These are phyloP conservation scores for Dromaius novaehollandiae DNA, from an alignment of 2,113 vertebrate genomes.

Conservation along the genomic window DNA sequence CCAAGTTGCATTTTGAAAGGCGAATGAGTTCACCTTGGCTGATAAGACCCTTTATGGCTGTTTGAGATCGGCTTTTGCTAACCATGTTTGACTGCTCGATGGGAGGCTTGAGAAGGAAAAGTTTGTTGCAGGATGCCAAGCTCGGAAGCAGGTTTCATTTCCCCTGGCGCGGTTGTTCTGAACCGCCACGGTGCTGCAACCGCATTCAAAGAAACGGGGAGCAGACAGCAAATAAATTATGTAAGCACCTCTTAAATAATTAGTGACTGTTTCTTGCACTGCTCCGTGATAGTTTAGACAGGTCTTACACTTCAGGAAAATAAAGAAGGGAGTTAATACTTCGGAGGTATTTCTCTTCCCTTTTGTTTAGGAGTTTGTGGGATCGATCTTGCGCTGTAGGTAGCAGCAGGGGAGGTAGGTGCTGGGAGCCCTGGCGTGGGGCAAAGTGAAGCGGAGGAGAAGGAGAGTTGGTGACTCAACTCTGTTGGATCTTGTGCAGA, in stretches of 20 bases:
- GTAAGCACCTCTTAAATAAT: neutral
- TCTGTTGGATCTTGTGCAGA: neutral
- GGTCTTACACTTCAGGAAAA: neutral
- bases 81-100: neutral
- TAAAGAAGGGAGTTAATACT: neutral
- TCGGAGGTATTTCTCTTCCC: neutral
- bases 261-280: neutral
- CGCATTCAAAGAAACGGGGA: slow-evolving; percentile 2
- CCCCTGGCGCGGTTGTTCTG: neutral
- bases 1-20: neutral
- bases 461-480: neutral
- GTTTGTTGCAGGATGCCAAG: neutral
- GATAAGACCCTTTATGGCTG: neutral
- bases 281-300: neutral
- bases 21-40: neutral
- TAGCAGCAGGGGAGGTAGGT: neutral
- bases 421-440: rapidly evolving
- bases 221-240: slow-evolving; percentile 32
- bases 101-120: neutral
- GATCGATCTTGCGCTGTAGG: neutral
- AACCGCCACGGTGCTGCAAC: neutral
- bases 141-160: neutral
- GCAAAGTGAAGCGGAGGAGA: neutral
- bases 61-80: neutral
- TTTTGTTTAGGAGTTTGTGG: neutral